Evolutionary conservation across 2,113 vertebrate genomes (phyloP).

Genomic region (Pontoporia blainvillei): DNA sequence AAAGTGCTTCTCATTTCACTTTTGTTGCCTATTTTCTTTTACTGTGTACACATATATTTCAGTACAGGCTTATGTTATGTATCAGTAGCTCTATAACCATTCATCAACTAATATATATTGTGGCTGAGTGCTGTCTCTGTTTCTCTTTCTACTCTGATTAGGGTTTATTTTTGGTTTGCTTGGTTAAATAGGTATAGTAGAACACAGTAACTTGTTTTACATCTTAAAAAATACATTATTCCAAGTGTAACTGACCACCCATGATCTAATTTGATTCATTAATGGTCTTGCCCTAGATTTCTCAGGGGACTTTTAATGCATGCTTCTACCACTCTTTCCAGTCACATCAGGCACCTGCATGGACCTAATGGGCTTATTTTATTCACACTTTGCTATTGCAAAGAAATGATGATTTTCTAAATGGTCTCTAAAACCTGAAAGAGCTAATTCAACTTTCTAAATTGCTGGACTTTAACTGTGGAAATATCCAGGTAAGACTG

Average conservation of each 20-base stretch:
- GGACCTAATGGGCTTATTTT: neutral
- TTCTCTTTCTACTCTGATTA: neutral
- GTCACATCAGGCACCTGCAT: neutral
- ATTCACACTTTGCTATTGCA: neutral
- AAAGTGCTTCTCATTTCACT: neutral
- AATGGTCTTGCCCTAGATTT: neutral
- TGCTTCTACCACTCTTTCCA: neutral
- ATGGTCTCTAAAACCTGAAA: conserved; percentile 2
- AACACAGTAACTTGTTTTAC: neutral
- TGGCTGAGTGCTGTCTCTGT: neutral
- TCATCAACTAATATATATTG: neutral
- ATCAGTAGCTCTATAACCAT: neutral
- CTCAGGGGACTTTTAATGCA: neutral
- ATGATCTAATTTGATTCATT: neutral
- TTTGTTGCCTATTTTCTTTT: neutral
- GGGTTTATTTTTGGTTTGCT: neutral
- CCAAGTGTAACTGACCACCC: neutral
- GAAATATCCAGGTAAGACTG: neutral
- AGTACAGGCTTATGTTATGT: neutral
- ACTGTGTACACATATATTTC: rapidly evolving
- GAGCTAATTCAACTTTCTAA: neutral
- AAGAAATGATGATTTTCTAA: conserved; percentile 19
- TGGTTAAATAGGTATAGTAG: neutral
- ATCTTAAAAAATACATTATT: neutral
- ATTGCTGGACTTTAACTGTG: neutral